A percentile compares a stretch with the other conserved stretches of the same genome.
phyloP scores from a whole-genome alignment of 2,888 invertebrate species.

The Pandemis corylana region DNA sequence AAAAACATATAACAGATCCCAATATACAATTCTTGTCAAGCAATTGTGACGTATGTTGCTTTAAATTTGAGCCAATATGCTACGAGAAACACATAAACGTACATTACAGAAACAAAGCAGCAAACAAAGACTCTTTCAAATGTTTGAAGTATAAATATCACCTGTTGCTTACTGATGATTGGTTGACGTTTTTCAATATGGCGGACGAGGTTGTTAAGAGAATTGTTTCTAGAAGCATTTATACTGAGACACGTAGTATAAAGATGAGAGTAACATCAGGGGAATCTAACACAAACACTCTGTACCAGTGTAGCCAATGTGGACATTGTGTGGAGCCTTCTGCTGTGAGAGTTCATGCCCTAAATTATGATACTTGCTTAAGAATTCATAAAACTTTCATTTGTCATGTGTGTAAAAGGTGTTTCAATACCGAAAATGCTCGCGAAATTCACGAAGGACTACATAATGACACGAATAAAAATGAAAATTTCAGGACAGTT shows the following conservation, averaged over 20 bases:
- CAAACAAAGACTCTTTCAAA: constrained; percentile 21
- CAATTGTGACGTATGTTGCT: constrained; percentile 10
- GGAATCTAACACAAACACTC: not conserved
- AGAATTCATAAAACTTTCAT: not conserved
- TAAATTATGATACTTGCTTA: constrained; percentile 29
- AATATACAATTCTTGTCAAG: not conserved
- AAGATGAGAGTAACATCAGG: constrained; percentile 19
- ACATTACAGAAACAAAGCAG: constrained; percentile 17
- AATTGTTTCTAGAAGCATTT: constrained; percentile 10
- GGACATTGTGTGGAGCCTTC: constrained; percentile 20
- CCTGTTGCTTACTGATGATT: constrained; percentile 8
- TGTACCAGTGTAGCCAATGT: constrained; percentile 31
- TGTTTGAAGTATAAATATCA: constrained; percentile 11
- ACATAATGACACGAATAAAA: constrained; percentile 3
- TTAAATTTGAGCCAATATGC: constrained; percentile 27
- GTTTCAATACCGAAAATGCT: constrained; percentile 12
- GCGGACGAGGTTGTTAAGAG: not conserved
- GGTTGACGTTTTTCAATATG: constrained; percentile 14
- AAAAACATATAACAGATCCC: constrained; percentile 24
- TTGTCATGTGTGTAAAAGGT: constrained; percentile 19
- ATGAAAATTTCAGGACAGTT: constrained; percentile 11
- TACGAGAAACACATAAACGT: constrained; percentile 16
- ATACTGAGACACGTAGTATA: constrained; percentile 8
- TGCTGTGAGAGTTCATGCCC: constrained; percentile 11
- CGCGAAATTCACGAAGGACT: constrained; percentile 10